phyloP scores from a whole-genome alignment of 2,888 invertebrate species.

The Cryptosula pallasiana region DNA sequence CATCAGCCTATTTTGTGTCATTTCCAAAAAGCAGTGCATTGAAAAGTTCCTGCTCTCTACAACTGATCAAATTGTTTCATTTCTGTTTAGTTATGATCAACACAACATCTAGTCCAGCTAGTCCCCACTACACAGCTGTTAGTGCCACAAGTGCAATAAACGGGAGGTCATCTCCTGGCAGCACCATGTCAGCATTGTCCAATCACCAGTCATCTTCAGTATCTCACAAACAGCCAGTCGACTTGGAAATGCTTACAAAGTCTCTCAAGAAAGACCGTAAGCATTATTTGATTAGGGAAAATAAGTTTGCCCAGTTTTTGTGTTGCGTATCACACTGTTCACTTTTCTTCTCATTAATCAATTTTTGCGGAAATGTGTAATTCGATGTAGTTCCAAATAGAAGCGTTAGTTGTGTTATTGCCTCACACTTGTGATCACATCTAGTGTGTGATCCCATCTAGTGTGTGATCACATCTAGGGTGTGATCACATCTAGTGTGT shows the following conservation, averaged over 20 bases:
- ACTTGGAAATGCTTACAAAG: constrained; percentile 9
- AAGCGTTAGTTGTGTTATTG: neutral
- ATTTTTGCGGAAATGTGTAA: neutral
- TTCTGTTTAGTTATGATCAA: neutral
- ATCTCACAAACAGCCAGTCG: neutral
- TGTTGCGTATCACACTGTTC: too few relatives aligned
- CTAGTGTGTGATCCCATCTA: too few relatives aligned
- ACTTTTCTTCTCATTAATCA: too few relatives aligned
- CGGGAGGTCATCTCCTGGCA: neutral
- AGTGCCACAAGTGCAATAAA: neutral
- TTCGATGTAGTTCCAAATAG: neutral
- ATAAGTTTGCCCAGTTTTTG: too few relatives aligned
- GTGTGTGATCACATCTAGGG: too few relatives aligned
- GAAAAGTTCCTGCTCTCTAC: too few relatives aligned
- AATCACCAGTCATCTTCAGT: neutral
- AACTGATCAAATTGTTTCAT: too few relatives aligned
- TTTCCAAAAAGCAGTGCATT: too few relatives aligned
- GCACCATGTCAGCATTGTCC: neutral
- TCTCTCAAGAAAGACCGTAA: constrained; percentile 18
- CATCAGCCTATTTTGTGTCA: too few relatives aligned
- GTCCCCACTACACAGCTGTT: neutral
- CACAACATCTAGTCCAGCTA: neutral
- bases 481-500: too few relatives aligned
- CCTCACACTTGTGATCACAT: too few relatives aligned
- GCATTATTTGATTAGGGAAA: too few relatives aligned